A percentile compares a stretch with the other conserved stretches of the same genome.
Conservation (phyloP, 37 sponge, comb jelly and placozoan genomes). For the Cladorhizidae sp. region DNA sequence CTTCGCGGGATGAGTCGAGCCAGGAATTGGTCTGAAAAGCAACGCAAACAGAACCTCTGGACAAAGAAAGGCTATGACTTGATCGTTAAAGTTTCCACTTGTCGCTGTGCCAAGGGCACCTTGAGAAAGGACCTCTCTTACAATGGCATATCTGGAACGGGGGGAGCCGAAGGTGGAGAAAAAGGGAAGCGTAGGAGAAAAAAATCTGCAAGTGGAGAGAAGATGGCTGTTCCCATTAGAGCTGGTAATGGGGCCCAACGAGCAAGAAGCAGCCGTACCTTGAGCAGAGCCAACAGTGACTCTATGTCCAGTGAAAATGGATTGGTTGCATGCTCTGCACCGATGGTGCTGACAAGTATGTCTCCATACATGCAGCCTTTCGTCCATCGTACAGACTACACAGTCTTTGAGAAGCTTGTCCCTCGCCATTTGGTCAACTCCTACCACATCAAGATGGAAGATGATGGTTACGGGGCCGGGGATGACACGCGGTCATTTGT, state of each 20-base stretch:
- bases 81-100: slow-evolving; percentile 73
- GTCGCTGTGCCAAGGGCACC: slow-evolving; percentile 78
- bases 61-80: slow-evolving; percentile 95
- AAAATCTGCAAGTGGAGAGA: slow-evolving; percentile 34
- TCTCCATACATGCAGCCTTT: slow-evolving; percentile 74
- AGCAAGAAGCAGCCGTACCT: slow-evolving; percentile 11
- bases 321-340: slow-evolving; percentile 2
- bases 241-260: slow-evolving; percentile 32
- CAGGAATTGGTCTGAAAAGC: slow-evolving; percentile 93
- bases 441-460: slow-evolving; percentile 96
- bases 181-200: slow-evolving; percentile 45
- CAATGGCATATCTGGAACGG: background rate
- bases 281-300: slow-evolving; percentile 58
- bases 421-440: slow-evolving; percentile 82
- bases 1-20: slow-evolving; percentile 82
- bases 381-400: slow-evolving; percentile 76
- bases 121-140: slow-evolving; percentile 74
- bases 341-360: slow-evolving; percentile 1
- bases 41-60: slow-evolving; percentile 91
- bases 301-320: slow-evolving; percentile 69
- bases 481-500: slow-evolving; percentile 88
- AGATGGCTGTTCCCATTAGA: slow-evolving; percentile 21
- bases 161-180: slow-evolving; percentile 15
- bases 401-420: slow-evolving; percentile 59
- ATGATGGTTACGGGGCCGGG: slow-evolving; percentile 86